Evolutionary conservation across 1,140 invertebrate genomes (phyloP).

Genomic region (Drosophila pruinosa): DNA sequence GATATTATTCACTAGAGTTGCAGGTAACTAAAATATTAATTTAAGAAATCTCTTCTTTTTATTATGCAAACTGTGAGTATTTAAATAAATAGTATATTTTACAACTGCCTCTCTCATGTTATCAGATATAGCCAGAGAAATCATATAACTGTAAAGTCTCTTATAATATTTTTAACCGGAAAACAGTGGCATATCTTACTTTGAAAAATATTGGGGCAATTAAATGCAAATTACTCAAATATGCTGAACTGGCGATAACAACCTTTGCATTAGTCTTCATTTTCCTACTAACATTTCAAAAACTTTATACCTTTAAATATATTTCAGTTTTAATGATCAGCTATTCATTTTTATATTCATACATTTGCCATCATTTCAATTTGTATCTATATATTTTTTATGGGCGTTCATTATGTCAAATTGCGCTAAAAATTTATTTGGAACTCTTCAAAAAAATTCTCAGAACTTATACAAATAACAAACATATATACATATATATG

Average conservation of each 20-base stretch:
- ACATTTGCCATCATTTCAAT: slow-evolving; percentile 20
- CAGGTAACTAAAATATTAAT: background rate
- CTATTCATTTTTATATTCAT: slow-evolving; percentile 11
- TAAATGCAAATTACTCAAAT: background rate
- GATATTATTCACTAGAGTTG: slow-evolving; percentile 47
- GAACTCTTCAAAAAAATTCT: background rate
- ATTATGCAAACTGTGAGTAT: no score
- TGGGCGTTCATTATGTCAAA: slow-evolving; percentile 16
- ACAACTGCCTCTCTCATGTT: no score
- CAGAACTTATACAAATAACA: background rate
- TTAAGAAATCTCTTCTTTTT: no score
- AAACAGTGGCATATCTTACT: no score
- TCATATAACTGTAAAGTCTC: no score
- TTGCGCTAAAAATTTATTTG: slow-evolving; percentile 16
- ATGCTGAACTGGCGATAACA: background rate
- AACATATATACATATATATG: background rate
- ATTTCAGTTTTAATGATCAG: slow-evolving; percentile 3
- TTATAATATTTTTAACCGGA: no score
- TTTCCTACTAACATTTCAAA: background rate
- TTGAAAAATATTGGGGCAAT: no score
- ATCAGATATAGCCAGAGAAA: no score
- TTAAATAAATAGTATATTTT: no score
- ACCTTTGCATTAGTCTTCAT: background rate
- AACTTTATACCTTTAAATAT: background rate
- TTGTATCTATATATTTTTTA: slow-evolving; percentile 13